Conservation (phyloP, 2,113 vertebrate species). For the Pituophis catenifer region DNA sequence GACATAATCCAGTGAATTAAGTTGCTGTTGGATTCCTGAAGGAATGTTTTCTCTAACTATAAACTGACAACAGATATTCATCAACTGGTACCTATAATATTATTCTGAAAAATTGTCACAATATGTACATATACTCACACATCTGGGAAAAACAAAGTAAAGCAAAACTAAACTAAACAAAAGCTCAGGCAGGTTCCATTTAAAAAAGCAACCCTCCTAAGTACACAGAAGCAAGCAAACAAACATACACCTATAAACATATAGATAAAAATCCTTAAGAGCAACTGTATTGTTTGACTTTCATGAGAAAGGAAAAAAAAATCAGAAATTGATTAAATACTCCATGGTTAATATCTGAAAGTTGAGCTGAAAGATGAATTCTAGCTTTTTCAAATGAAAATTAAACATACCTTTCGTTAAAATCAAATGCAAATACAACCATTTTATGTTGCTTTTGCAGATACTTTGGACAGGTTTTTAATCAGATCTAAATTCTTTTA, state of each 20-base stretch:
- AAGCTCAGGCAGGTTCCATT: neutral
- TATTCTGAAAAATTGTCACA: neutral
- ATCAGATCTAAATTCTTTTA: neutral
- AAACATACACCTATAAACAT: neutral
- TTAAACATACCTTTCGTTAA: neutral
- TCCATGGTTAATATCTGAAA: neutral
- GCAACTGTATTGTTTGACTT: neutral
- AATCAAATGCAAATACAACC: neutral
- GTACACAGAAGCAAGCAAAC: neutral
- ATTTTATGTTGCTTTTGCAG: neutral
- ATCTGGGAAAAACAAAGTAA: neutral
- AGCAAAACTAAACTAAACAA: neutral
- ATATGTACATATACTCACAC: neutral
- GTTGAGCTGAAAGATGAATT: neutral
- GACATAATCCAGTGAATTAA: neutral
- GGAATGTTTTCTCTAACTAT: neutral
- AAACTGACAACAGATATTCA: neutral
- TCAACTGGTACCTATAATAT: neutral
- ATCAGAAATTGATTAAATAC: neutral
- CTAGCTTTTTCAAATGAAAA: neutral
- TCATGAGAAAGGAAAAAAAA: neutral
- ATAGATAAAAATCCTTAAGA: neutral
- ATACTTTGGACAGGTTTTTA: too few relatives aligned
- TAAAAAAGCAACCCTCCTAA: neutral
- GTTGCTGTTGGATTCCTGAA: neutral